Evolutionary conservation across 2,888 invertebrate genomes (phyloP).

Genomic region (Stenotaenia linearis): DNA sequence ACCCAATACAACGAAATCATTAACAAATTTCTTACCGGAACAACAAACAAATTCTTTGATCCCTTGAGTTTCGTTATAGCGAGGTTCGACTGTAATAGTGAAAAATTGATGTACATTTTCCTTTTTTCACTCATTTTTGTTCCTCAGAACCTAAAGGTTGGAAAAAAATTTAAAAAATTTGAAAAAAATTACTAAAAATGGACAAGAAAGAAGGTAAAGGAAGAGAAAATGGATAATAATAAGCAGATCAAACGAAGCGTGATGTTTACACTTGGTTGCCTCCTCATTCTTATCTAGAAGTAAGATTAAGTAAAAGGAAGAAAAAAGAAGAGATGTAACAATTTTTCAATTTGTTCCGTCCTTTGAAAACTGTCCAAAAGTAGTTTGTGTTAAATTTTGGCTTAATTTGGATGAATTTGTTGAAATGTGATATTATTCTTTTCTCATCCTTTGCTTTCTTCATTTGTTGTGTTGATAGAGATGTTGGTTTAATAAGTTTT

Average conservation of each 20-base stretch:
- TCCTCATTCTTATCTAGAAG: background rate
- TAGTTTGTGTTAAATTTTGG: background rate
- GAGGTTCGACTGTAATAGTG: background rate
- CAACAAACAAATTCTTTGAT: too few species aligned
- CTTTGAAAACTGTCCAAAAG: background rate
- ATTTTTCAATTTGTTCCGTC: constrained; percentile 9
- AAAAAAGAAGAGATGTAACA: background rate
- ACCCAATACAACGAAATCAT: too few species aligned
- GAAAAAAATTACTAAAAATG: background rate
- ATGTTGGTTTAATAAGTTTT: background rate
- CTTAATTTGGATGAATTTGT: background rate
- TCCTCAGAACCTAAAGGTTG: background rate
- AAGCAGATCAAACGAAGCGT: background rate
- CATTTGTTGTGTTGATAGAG: background rate
- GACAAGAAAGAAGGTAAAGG: background rate
- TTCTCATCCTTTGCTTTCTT: background rate
- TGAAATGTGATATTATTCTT: background rate
- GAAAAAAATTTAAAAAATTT: background rate
- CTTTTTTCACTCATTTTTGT: background rate
- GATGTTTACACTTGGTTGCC: background rate
- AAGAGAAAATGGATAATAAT: background rate
- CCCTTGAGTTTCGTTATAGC: too few species aligned
- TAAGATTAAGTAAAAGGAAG: background rate
- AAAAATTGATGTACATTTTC: background rate
- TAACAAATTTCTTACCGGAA: too few species aligned